phyloP scores from a whole-genome alignment of 2,797 vertebrate genomes.

The Antennarius maculatus region DNA sequence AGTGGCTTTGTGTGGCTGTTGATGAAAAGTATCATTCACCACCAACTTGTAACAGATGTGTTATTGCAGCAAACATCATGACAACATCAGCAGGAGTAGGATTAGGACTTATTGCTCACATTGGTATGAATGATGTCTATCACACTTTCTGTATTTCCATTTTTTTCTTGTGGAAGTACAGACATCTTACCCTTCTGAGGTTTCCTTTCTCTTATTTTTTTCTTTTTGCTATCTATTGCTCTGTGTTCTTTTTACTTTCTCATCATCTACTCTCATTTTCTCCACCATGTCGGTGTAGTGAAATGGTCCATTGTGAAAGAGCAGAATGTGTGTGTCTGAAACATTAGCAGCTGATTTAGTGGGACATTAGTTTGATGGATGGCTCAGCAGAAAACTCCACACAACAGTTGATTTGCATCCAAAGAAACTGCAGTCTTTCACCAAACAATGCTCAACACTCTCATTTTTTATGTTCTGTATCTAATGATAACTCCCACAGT shows the following conservation, averaged over 20 bases:
- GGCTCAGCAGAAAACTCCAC: conserved; percentile 60
- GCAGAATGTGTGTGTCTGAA: conserved; percentile 74
- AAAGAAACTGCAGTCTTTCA: conserved; percentile 50
- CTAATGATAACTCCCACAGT: conserved; percentile 28
- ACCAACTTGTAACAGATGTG: conserved; percentile 29
- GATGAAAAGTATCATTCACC: conserved; percentile 11
- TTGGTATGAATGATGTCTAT: conserved; percentile 13
- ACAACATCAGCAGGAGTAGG: conserved; percentile 36
- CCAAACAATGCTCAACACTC: conserved; percentile 27
- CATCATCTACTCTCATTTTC: conserved; percentile 60
- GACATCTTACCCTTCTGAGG: conserved; percentile 17
- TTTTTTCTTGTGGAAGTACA: conserved; percentile 2
- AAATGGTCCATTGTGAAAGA: conserved; percentile 76
- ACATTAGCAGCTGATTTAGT: conserved; percentile 82
- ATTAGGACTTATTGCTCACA: conserved; percentile 23
- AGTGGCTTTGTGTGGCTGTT: background rate
- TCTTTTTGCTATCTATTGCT: conserved; percentile 28
- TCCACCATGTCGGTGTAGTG: conserved; percentile 57
- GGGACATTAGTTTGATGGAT: conserved; percentile 82
- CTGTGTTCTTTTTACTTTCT: conserved; percentile 13
- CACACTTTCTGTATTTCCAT: conserved; percentile 28
- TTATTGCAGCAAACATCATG: conserved; percentile 22
- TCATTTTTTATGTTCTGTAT: conserved; percentile 29
- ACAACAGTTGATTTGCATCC: conserved; percentile 79
- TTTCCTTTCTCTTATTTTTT: background rate